Evolutionary conservation across 2,113 vertebrate genomes (phyloP), one percentile per base, ranked within the genome.

Genomic region (Passer montanus): DNA sequence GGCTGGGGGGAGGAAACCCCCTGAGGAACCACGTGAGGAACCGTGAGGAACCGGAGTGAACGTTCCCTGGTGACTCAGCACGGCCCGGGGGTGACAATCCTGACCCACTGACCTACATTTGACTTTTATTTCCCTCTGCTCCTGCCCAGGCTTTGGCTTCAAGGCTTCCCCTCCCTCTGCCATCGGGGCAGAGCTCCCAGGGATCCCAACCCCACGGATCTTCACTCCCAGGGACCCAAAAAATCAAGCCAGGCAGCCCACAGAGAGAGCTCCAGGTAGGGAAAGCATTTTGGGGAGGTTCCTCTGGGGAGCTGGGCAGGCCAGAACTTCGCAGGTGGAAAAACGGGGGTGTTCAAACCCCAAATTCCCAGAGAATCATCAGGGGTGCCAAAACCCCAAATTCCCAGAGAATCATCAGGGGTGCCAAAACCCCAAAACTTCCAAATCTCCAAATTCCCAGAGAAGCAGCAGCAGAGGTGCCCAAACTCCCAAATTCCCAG

Each of bases 1-100:
- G 4, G 24, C 81, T 58, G 46, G 59, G 27, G 72, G 41, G 27
- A 76, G 47, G 41, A 31, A 87, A 23, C 26, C 23, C 37, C 26
- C 12, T 0, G 7, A 75, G 53, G 10, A 21, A 13, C n/a, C 67
- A 31, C 1, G 9, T 2, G 37, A 31, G 13, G 10, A 30, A 21
- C 19, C 1, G 3, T n/a, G n/a, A n/a, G n/a, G n/a, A n/a, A n/a
- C n/a, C n/a, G 15, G 5, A 73, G 49, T 1, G 44, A 81, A 33
- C 2, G 2, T 16, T 83, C 47, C 6, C 10, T 7, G 16, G 4
- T 50, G 72, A 76, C 79, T 72, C 47, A 46, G 5, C 20, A 59
- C 33, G 4, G 4, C 77, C 23, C 11, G 0, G 35, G 50, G 63
- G 21, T 53, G 39, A 43, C n/a, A 66, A 35, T 47, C 4, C 12